Percentiles rank a stretch among this genome's conserved stretches.
Evolutionary conservation across 2,113 vertebrate species (phyloP).

Genomic region (Sprattus sprattus): DNA sequence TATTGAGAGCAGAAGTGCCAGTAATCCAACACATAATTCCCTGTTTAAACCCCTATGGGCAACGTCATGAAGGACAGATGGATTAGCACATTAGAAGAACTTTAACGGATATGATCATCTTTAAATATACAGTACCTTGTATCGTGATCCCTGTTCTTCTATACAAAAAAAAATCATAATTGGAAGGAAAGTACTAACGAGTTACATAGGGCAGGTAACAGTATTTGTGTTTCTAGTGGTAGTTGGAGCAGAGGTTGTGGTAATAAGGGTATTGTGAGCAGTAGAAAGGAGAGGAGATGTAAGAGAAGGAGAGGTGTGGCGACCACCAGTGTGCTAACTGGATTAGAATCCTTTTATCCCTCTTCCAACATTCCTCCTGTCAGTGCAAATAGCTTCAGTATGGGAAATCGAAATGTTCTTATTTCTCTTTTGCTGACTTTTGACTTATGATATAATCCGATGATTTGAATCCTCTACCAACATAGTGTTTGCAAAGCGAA

Average conservation of each 20-base stretch:
- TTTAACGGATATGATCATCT: too few relatives aligned
- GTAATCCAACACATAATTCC: too few relatives aligned
- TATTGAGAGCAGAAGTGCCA: too few relatives aligned
- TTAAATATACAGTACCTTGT: too few relatives aligned
- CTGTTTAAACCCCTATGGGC: too few relatives aligned
- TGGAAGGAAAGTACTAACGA: too few relatives aligned
- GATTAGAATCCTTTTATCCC: neutral
- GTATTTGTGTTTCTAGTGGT: neutral
- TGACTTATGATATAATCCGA: neutral
- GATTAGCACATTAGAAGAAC: too few relatives aligned
- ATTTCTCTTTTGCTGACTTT: neutral
- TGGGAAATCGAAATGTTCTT: neutral
- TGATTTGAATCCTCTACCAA: neutral
- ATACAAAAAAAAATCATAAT: too few relatives aligned
- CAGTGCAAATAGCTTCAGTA: neutral
- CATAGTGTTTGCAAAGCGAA: too few relatives aligned
- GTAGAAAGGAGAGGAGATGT: neutral
- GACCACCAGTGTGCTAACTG: neutral
- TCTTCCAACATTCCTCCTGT: neutral
- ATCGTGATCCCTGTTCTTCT: too few relatives aligned
- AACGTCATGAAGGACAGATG: too few relatives aligned
- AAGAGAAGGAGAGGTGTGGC: neutral
- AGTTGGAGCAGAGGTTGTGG: neutral
- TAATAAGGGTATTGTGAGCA: neutral
- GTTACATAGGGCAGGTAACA: too few relatives aligned